A percentile compares a stretch with the other conserved stretches of the same genome.
Conservation (phyloP, 2,888 invertebrate genomes). For the Dexiosoma caninum region DNA sequence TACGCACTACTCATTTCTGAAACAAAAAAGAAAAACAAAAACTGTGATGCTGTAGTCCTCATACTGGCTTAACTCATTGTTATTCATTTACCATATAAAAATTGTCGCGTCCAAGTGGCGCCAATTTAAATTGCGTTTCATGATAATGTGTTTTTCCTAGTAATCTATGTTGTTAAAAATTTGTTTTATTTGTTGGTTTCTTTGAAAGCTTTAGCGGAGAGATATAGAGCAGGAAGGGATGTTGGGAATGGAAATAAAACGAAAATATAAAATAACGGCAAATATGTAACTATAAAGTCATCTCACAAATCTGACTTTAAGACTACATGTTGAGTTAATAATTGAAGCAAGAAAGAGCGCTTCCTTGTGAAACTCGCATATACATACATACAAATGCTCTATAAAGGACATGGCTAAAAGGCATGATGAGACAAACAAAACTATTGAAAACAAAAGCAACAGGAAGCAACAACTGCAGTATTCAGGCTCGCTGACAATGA, state of each 20-base stretch:
- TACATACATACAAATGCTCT: neutral
- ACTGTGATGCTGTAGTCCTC: neutral
- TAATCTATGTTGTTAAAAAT: neutral
- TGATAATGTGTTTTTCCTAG: constrained; percentile 19
- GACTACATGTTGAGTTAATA: constrained; percentile 58
- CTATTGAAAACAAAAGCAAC: constrained; percentile 27
- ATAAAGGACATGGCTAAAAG: constrained; percentile 4
- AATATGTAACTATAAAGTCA: constrained; percentile 7
- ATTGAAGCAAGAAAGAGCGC: constrained; percentile 30
- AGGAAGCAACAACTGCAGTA: constrained; percentile 36
- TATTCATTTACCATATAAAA: constrained; percentile 55
- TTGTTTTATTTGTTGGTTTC: constrained; percentile 33
- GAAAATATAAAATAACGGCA: neutral
- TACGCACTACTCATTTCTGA: constrained; percentile 10
- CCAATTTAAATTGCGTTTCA: constrained; percentile 50
- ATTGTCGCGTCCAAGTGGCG: constrained; percentile 62
- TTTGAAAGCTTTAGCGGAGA: neutral
- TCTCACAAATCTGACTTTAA: constrained; percentile 30
- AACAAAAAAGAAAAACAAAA: neutral
- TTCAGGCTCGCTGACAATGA: neutral
- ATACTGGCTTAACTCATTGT: constrained; percentile 28
- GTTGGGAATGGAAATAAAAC: neutral
- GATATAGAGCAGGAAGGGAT: too few species aligned
- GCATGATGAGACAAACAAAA: neutral
- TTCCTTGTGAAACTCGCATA: neutral